Evolutionary conservation across 2,888 invertebrate genomes (phyloP).

Genomic region (Brenthis ino): DNA sequence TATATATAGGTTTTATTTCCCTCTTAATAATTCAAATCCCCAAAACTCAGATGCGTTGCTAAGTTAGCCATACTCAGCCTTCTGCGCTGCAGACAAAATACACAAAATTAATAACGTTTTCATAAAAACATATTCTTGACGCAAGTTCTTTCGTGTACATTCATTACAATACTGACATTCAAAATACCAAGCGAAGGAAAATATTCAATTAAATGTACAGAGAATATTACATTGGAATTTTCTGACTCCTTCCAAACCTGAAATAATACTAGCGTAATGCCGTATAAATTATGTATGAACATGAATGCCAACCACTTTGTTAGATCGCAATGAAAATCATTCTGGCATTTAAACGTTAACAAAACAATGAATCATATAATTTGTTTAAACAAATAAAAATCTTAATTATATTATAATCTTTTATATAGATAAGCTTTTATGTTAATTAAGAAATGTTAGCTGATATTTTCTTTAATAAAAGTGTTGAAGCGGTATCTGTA

Average conservation of each 20-base stretch:
- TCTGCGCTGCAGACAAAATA: neutral
- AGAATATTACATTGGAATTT: conserved; percentile 47
- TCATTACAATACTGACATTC: conserved; percentile 22
- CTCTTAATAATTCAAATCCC: no score
- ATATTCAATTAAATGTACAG: conserved; percentile 48
- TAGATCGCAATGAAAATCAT: conserved; percentile 37
- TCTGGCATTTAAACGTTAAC: conserved; percentile 32
- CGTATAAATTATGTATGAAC: conserved; percentile 57
- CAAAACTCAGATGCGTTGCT: no score
- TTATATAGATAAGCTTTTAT: no score
- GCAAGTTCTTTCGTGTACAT: conserved; percentile 21
- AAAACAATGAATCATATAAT: conserved; percentile 23
- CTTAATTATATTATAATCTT: no score
- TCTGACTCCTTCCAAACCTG: conserved; percentile 47
- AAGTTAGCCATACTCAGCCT: neutral
- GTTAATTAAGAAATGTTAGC: no score
- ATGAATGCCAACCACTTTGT: conserved; percentile 42
- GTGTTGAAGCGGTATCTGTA: no score
- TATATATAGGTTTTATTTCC: no score
- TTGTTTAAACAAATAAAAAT: neutral
- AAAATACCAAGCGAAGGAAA: conserved; percentile 27
- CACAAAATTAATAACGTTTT: conserved; percentile 1
- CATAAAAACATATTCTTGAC: conserved; percentile 5
- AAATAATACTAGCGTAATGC: conserved; percentile 57
- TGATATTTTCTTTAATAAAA: no score